phyloP scores from a whole-genome alignment of 1,140 invertebrate genomes.

The Drosophila mayri region DNA sequence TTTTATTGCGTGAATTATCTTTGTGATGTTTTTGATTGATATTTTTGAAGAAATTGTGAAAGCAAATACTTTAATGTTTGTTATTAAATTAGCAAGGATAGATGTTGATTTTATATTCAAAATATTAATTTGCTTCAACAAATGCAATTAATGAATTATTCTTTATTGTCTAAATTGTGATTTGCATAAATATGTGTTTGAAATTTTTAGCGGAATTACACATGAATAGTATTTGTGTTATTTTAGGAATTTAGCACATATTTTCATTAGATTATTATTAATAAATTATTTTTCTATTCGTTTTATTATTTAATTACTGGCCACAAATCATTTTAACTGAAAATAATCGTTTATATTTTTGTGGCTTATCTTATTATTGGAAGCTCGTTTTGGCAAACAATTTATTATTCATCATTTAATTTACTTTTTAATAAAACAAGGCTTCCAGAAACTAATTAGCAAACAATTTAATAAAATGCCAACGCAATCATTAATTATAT shows the following conservation, averaged over 20 bases:
- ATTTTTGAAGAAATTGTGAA: background rate
- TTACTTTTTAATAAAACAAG: background rate
- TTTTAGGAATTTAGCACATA: background rate
- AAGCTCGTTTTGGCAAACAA: background rate
- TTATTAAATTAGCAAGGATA: background rate
- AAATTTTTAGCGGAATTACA: no score
- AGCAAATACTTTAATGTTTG: background rate
- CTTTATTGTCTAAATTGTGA: background rate
- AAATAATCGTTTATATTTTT: background rate
- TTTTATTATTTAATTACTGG: background rate
- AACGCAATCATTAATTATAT: background rate
- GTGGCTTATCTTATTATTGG: background rate
- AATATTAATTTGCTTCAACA: background rate
- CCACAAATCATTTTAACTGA: background rate
- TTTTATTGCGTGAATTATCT: slow-evolving; percentile 16
- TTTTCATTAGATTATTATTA: background rate
- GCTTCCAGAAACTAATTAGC: slow-evolving; percentile 2
- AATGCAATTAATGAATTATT: background rate
- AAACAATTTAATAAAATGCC: background rate
- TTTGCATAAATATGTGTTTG: background rate
- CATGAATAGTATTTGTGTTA: background rate
- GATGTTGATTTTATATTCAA: background rate
- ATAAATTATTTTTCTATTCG: background rate
- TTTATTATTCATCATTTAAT: slow-evolving; percentile 12
- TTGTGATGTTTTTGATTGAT: slow-evolving; percentile 3